phyloP scores from a whole-genome alignment of 2,888 invertebrate species.

The Sinhomidia bicolor region DNA sequence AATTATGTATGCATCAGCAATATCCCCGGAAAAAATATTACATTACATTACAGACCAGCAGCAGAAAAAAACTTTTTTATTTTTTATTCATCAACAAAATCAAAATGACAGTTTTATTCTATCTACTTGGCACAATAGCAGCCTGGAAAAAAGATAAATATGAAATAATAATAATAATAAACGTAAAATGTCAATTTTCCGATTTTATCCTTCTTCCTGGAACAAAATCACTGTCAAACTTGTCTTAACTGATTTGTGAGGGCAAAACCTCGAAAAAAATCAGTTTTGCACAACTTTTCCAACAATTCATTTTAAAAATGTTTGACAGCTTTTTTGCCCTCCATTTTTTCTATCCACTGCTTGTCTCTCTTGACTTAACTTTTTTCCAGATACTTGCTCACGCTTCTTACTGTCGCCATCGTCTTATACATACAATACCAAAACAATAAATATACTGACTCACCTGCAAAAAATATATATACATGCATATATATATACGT shows the following conservation, averaged over 20 bases:
- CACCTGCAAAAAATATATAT: constrained; percentile 44
- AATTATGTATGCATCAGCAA: no score
- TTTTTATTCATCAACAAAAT: neutral
- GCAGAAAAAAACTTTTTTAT: neutral
- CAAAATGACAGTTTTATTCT: neutral
- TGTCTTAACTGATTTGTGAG: constrained; percentile 17
- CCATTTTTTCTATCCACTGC: constrained; percentile 3
- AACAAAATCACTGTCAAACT: constrained; percentile 21
- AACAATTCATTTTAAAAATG: constrained; percentile 28
- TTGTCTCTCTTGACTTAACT: constrained; percentile 5
- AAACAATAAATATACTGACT: no score
- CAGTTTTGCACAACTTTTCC: constrained; percentile 21
- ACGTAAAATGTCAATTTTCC: neutral
- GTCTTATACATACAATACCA: no score
- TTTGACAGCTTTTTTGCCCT: constrained; percentile 33
- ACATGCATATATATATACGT: no score
- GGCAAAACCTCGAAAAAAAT: constrained; percentile 7
- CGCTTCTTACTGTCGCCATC: neutral
- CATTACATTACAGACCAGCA: no score
- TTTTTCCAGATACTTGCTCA: no score
- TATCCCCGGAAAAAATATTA: neutral
- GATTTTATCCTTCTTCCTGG: neutral
- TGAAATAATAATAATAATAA: neutral
- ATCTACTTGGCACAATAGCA: neutral
- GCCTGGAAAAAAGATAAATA: neutral